Percentiles rank a stretch among this genome's conserved stretches.
Conservation (phyloP, 2,888 invertebrate genomes). For the Sialis fuliginosa region DNA sequence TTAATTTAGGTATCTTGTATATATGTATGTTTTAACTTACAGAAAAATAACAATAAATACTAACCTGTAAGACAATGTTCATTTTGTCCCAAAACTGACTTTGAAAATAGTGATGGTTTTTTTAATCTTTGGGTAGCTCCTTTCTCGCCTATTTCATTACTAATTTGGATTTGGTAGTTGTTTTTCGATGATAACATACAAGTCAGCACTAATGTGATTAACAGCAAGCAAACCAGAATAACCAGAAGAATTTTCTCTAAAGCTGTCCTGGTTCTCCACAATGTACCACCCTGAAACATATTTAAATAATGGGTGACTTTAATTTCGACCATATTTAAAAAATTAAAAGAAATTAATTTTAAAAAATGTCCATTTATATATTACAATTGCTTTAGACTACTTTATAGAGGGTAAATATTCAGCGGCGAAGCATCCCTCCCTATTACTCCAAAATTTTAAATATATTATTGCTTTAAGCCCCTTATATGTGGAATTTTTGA, state of each 20-base stretch:
- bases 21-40: too few species aligned
- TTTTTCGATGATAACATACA: slow-evolving; percentile 31
- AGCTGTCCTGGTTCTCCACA: slow-evolving; percentile 56
- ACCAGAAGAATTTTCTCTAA: slow-evolving; percentile 53
- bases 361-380: not conserved
- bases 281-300: slow-evolving; percentile 44
- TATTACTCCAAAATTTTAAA: too few species aligned
- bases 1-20: too few species aligned
- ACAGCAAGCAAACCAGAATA: slow-evolving; percentile 32
- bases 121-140: not conserved
- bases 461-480: too few species aligned
- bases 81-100: not conserved
- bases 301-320: slow-evolving; percentile 1
- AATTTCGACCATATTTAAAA: too few species aligned
- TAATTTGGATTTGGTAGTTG: slow-evolving; percentile 4
- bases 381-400: not conserved
- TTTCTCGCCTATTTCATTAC: not conserved
- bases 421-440: too few species aligned
- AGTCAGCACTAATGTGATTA: slow-evolving; percentile 39
- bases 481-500: too few species aligned
- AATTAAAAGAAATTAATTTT: too few species aligned
- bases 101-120: not conserved
- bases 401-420: not conserved
- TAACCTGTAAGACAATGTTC: slow-evolving; percentile 2
- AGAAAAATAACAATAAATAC: too few species aligned